Evolutionary conservation across 2,113 vertebrate species (phyloP).

Genomic region (Sinocyclocheilus maitianheensis): DNA sequence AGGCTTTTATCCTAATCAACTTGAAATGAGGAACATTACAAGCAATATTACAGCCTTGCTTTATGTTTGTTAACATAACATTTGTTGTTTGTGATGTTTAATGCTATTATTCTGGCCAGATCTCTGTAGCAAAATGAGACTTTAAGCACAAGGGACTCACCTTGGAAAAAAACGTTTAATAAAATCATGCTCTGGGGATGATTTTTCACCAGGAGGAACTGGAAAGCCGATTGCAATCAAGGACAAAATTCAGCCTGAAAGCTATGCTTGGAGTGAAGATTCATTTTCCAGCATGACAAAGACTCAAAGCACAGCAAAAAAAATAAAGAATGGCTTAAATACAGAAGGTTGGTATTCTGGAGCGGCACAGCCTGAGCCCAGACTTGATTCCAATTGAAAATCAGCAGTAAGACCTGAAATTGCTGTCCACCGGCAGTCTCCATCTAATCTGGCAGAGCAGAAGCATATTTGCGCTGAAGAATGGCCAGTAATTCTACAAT

Average conservation of each 20-base stretch:
- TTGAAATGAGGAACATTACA: background rate
- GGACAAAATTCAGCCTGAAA: background rate
- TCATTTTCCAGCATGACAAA: slow-evolving; percentile 11
- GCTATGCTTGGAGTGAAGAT: background rate
- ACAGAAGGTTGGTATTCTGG: slow-evolving; percentile 4
- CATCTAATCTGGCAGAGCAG: slow-evolving; percentile 3
- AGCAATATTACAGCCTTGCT: background rate
- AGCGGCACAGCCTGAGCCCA: background rate
- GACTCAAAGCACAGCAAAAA: background rate
- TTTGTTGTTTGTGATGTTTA: no score
- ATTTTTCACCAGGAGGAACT: slow-evolving; percentile 3
- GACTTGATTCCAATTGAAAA: slow-evolving; percentile 9
- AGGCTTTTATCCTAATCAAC: background rate
- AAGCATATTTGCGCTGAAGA: slow-evolving; percentile 11
- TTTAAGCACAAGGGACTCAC: background rate
- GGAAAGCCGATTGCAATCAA: background rate
- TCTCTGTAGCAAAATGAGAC: background rate
- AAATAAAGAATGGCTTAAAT: slow-evolving; percentile 12
- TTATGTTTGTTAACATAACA: background rate
- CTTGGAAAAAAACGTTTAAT: slow-evolving; percentile 3
- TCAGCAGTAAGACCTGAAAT: slow-evolving; percentile 13
- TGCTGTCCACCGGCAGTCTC: background rate
- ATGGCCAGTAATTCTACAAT: slow-evolving; percentile 2
- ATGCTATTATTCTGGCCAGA: background rate
- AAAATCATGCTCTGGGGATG: background rate